Conservation (phyloP, 2,888 invertebrate species). For the Lasioglossum calceatum region DNA sequence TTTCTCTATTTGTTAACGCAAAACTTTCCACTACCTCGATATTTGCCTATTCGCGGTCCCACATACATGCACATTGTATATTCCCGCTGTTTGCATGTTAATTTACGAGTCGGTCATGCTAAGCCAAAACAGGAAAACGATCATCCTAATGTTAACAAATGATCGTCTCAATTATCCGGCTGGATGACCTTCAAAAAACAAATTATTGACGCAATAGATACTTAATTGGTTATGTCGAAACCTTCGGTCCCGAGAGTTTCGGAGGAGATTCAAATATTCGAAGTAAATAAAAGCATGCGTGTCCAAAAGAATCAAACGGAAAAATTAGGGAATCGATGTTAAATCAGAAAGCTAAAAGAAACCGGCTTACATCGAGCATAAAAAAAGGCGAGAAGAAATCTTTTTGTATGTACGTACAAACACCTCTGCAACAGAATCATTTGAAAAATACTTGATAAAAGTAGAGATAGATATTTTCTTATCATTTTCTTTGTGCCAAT, state of each 20-base stretch:
- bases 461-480: not conserved
- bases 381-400: not conserved
- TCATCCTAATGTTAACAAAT: not conserved
- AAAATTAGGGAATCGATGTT: not conserved
- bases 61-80: conserved; percentile 30
- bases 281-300: not conserved
- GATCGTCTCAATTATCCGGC: not conserved
- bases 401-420: not conserved
- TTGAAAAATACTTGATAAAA: not conserved
- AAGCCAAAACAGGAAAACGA: conserved; percentile 9
- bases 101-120: conserved; percentile 9
- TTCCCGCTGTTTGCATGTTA: conserved; percentile 22
- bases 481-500: not conserved
- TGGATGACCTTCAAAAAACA: not conserved
- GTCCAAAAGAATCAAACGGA: not conserved
- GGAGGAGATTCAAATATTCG: not conserved
- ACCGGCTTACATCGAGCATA: not conserved
- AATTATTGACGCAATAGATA: not conserved
- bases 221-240: not conserved
- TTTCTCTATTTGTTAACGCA: conserved; percentile 16
- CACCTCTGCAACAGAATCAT: not conserved
- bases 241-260: not conserved
- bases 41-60: conserved; percentile 11
- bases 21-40: conserved; percentile 37
- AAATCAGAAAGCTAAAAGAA: not conserved